A percentile compares a stretch with the other conserved stretches of the same genome.
Evolutionary conservation across 2,797 vertebrate species (phyloP).

Genomic region (Philypnodon macrostomus): DNA sequence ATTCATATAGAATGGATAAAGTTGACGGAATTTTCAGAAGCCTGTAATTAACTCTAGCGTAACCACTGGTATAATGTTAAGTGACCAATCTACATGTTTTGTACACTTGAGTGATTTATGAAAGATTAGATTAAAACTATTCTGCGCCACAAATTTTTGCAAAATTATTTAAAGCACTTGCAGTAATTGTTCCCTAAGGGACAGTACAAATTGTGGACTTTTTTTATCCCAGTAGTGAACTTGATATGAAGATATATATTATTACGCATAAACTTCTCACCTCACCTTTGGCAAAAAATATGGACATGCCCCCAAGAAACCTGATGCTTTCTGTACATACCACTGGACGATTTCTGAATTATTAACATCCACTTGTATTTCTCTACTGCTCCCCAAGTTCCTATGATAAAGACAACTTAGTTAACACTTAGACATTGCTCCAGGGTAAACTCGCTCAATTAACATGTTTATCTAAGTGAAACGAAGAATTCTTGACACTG

Average conservation of each 20-base stretch:
- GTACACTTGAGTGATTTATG: neutral
- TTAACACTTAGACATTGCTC: conserved; percentile 41
- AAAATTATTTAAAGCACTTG: neutral
- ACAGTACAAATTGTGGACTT: conserved; percentile 43
- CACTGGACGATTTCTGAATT: conserved; percentile 65
- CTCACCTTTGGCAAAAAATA: too few relatives aligned
- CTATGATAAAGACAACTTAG: conserved; percentile 50
- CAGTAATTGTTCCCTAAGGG: neutral
- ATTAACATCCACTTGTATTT: conserved; percentile 65
- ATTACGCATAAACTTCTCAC: conserved; percentile 30
- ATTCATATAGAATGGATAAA: too few relatives aligned
- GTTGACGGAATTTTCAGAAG: too few relatives aligned
- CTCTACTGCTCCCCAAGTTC: conserved; percentile 45
- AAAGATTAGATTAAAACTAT: neutral
- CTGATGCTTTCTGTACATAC: conserved; percentile 62
- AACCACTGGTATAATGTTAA: too few relatives aligned
- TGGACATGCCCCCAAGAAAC: conserved; percentile 37
- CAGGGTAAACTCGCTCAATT: conserved; percentile 39
- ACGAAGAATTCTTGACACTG: conserved; percentile 17
- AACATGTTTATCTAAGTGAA: conserved; percentile 34
- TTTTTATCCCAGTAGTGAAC: conserved; percentile 22
- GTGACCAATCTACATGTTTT: too few relatives aligned
- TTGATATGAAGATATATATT: conserved; percentile 39
- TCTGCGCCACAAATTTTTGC: neutral
- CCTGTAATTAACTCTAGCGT: too few relatives aligned